These are phyloP conservation scores for Willisornis vidua DNA, from an alignment of 2,113 vertebrate genomes.

Conservation along the genomic window DNA sequence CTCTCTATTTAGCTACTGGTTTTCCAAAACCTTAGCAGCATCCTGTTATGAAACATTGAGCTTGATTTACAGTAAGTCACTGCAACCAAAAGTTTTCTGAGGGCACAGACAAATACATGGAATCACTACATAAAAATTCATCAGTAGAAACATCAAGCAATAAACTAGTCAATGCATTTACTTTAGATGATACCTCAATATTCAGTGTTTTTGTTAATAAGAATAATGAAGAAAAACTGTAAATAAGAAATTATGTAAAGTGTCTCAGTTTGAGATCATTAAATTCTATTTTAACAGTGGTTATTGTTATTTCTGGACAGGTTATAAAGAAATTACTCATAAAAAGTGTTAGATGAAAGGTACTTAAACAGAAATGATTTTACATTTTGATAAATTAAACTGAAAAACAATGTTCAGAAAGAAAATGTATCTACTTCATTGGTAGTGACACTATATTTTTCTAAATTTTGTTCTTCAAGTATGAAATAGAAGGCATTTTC, in stretches of 20 bases:
- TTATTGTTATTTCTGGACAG: constrained; percentile 27
- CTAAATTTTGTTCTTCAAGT: not conserved
- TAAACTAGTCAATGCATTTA: not conserved
- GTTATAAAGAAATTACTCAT: not conserved
- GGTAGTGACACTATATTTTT: not conserved
- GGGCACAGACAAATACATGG: not conserved
- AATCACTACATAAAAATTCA: not conserved
- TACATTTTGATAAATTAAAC: constrained; percentile 17
- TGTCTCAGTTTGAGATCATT: not conserved
- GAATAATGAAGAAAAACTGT: not conserved
- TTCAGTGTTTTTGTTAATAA: not conserved
- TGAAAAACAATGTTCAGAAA: constrained; percentile 13
- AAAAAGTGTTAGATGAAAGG: not conserved
- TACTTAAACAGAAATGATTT: not conserved
- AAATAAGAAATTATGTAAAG: not conserved
- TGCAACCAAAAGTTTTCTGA: not conserved
- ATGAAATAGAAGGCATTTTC: not conserved
- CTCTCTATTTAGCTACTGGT: not conserved
- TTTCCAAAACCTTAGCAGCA: not conserved
- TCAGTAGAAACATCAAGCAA: not conserved
- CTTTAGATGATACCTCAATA: not conserved
- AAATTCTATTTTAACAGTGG: constrained; percentile 10
- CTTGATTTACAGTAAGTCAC: not conserved
- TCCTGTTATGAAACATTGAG: not conserved
- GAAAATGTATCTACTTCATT: not conserved